Base-by-base conservation (phyloP, 2,888 invertebrate species). In the Xanthostigma xanthostigma region DNA sequence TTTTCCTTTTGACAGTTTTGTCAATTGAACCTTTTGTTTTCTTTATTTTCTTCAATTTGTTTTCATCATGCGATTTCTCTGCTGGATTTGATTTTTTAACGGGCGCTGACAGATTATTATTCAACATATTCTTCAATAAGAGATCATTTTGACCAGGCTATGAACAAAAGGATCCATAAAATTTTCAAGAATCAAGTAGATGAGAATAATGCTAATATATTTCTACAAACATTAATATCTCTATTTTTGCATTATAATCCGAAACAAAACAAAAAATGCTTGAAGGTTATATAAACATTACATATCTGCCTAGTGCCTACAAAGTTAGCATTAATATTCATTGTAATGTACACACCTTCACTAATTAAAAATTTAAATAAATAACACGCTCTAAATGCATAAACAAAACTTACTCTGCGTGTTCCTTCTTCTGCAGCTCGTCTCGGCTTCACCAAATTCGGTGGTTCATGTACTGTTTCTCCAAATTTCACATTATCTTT, bases 381-480 rank as follows among this genome's bases (percentile, higher is more conserved):
- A 27, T 27, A 27, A 27, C 27, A 27, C 27, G 27, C 27, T 27
- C 5, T 6, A 27, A 36, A 49, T 14, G 43, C 51, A 49, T 13
- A 48, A 36, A 46, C n/a, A 45, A 50, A 53, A 50, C 61, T 64
- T 55, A 67, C 72, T 52, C 73, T 64, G 38, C 70, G 66, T 2
- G 65, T 65, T 9, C 61, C 64, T 49, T 63, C 64, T 46, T 65
- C 67, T 43, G 60, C 57, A 40, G 70, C 72, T 56, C 70, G 72
- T 49, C 68, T 69, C 2, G 81, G 78, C 45, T 66, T 61, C 3
- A 68, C 61, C 38, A 87, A 67, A 46, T 72, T 64, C 36, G 89
- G 88, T 48, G 89, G 88, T 45, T 75, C 82, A 64, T 82, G 79
- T 3, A 73, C 79, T 45, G 79, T 72, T 60, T 87, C 88, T 0